Conservation (phyloP, 2,888 invertebrate species). For the Oxystoma pomonae region DNA sequence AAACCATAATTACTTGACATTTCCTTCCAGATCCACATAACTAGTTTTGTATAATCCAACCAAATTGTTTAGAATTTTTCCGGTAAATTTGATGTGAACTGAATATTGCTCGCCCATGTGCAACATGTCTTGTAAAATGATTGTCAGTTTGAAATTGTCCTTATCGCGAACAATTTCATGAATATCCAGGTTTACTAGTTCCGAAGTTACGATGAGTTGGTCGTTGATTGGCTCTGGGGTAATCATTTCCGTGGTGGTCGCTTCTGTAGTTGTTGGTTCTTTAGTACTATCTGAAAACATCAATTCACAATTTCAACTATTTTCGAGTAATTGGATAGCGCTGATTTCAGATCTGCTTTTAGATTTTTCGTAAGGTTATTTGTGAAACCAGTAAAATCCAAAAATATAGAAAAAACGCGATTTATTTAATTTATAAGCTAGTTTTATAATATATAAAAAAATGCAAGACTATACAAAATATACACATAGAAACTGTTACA, state of each 20-base stretch:
- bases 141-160: slow-evolving; percentile 44
- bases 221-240: slow-evolving; percentile 12
- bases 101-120: slow-evolving; percentile 53
- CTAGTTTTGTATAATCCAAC: slow-evolving; percentile 66
- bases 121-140: slow-evolving; percentile 45
- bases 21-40: slow-evolving; percentile 50
- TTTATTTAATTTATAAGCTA: no score
- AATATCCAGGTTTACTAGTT: slow-evolving; percentile 28
- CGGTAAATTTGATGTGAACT: slow-evolving; percentile 53
- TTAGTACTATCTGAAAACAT: neutral
- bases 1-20: slow-evolving; percentile 48
- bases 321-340: no score
- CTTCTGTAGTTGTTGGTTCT: slow-evolving; percentile 3
- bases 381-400: no score
- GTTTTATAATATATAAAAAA: no score
- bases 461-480: no score
- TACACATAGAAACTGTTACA: no score
- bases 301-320: no score
- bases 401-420: no score
- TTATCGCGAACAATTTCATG: slow-evolving; percentile 41
- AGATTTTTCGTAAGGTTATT: no score
- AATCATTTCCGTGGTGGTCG: slow-evolving; percentile 12
- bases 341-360: no score
- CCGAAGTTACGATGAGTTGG: slow-evolving; percentile 21
- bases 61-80: slow-evolving; percentile 56